Evolutionary conservation across 2,888 invertebrate species (phyloP).

Genomic region (Acanthosoma haemorrhoidale): DNA sequence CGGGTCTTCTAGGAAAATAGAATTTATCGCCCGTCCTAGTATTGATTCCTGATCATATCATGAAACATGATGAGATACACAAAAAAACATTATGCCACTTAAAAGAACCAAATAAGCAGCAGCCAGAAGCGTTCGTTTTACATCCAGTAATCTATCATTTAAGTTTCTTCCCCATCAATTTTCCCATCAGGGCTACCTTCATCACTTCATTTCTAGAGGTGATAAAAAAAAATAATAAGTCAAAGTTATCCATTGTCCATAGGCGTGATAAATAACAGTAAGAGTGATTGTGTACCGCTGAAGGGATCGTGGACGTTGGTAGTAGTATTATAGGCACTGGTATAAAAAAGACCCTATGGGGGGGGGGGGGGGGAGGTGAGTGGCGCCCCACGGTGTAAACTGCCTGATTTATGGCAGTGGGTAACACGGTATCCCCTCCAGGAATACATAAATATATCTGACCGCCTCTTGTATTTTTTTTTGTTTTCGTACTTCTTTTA

Average conservation of each 20-base stretch:
- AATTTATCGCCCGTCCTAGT: too few relatives aligned
- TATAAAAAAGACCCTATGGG: constrained; percentile 23
- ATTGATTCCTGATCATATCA: too few relatives aligned
- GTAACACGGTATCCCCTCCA: constrained; percentile 16
- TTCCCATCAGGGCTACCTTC: constrained; percentile 13
- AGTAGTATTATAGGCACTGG: background rate
- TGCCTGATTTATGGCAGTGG: constrained; percentile 16
- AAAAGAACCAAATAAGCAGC: too few relatives aligned
- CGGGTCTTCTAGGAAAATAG: too few relatives aligned
- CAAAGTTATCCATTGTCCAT: constrained; percentile 16
- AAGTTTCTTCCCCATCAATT: constrained; percentile 19
- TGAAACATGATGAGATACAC: too few relatives aligned
- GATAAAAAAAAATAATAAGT: background rate
- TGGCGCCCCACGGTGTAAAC: constrained; percentile 29
- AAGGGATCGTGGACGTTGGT: background rate
- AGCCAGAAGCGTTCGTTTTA: background rate
- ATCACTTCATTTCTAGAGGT: constrained; percentile 16
- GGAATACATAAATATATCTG: constrained; percentile 26
- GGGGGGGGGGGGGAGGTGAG: constrained; percentile 9
- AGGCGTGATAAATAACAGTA: constrained; percentile 23
- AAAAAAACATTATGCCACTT: too few relatives aligned
- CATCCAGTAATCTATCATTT: background rate
- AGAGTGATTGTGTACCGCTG: constrained; percentile 26
- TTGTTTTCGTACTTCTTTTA: too few relatives aligned
- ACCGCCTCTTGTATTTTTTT: background rate